Evolutionary conservation across 1,140 invertebrate genomes (phyloP).

Genomic region (Nymphalis io): DNA sequence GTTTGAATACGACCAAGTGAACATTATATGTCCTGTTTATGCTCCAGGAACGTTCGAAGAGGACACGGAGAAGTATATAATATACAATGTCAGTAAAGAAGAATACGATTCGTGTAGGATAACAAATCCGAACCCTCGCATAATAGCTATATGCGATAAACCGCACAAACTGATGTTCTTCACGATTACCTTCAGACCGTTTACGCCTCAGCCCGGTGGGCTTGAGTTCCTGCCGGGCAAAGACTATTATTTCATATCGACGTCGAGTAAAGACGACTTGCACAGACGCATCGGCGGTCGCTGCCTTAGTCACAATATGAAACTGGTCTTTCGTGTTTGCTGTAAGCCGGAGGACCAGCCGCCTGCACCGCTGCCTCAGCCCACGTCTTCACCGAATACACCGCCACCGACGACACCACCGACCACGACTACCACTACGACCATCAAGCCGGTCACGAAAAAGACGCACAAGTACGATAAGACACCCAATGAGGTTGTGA

Average conservation of each 20-base stretch:
- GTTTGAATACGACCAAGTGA: constrained; percentile 97
- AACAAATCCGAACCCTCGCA: constrained; percentile 94
- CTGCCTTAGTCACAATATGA: constrained; percentile 96
- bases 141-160: constrained; percentile 97
- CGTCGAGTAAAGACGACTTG: constrained; percentile 94
- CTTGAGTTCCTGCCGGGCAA: constrained; percentile 96
- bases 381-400: constrained; percentile 78
- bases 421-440: constrained; percentile 69
- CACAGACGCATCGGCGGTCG: constrained; percentile 94
- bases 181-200: constrained; percentile 97
- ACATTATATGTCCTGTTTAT: constrained; percentile 97
- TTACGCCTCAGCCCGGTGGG: constrained; percentile 96
- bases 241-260: constrained; percentile 97
- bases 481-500: constrained; percentile 94
- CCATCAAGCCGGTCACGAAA: constrained; percentile 79
- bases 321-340: constrained; percentile 97
- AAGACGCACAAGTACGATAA: constrained; percentile 90
- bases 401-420: constrained; percentile 77
- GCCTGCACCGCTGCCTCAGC: constrained; percentile 76
- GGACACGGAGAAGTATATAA: constrained; percentile 96
- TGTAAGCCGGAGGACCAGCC: constrained; percentile 85
- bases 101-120: constrained; percentile 97
- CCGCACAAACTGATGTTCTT: constrained; percentile 97
- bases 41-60: constrained; percentile 92
- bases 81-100: constrained; percentile 97